Evolutionary conservation across 2,888 invertebrate species (phyloP).

Genomic region (Synanthedon andrenaeformis): DNA sequence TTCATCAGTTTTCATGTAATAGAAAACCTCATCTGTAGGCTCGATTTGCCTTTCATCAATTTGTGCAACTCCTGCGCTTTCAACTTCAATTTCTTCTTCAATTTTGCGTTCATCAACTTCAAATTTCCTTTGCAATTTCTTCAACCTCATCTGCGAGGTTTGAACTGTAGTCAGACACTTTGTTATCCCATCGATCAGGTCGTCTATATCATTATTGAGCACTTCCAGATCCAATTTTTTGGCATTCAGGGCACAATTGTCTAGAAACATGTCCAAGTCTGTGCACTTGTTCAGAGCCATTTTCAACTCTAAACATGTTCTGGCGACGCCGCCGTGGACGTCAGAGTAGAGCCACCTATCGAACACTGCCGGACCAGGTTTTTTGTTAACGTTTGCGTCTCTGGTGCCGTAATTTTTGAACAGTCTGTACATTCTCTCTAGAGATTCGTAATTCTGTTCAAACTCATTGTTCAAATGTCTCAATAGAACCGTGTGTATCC

Average conservation of each 20-base stretch:
- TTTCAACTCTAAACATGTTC: slow-evolving; percentile 46
- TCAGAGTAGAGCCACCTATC: slow-evolving; percentile 57
- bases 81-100: slow-evolving; percentile 11
- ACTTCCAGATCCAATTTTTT: slow-evolving; percentile 42
- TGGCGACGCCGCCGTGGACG: slow-evolving; percentile 48
- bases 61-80: slow-evolving; percentile 24
- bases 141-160: slow-evolving; percentile 44
- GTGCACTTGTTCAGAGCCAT: slow-evolving; percentile 45
- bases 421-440: slow-evolving; percentile 53
- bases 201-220: slow-evolving; percentile 49
- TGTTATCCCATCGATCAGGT: slow-evolving; percentile 41
- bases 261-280: slow-evolving; percentile 50
- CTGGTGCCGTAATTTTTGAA: slow-evolving; percentile 45
- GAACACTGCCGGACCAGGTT: slow-evolving; percentile 31
- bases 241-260: slow-evolving; percentile 49
- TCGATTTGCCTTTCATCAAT: slow-evolving; percentile 48
- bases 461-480: slow-evolving; percentile 33
- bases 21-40: slow-evolving; percentile 59
- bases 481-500: slow-evolving; percentile 46
- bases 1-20: slow-evolving; percentile 53
- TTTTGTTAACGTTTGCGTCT: slow-evolving; percentile 26
- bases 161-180: slow-evolving; percentile 45
- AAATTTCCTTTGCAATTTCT: slow-evolving; percentile 42
- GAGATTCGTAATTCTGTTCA: slow-evolving; percentile 31
- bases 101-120: slow-evolving; percentile 14